These are phyloP conservation scores for Sebastes itinus DNA, from an alignment of 2,797 vertebrate genomes.

Conservation along the genomic window DNA sequence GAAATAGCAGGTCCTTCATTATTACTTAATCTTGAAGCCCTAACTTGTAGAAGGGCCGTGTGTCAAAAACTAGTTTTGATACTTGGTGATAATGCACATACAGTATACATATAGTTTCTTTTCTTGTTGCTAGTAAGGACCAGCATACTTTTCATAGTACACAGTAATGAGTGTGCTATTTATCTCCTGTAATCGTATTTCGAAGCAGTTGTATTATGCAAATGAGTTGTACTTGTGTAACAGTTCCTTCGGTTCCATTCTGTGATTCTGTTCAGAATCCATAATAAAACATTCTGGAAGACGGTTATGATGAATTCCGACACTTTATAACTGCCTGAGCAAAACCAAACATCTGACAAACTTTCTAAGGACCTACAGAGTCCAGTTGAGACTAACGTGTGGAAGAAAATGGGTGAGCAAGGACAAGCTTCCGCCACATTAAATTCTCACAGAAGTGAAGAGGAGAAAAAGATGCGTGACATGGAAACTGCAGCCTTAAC, in stretches of 20 bases:
- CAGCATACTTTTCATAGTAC: no score
- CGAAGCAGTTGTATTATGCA: neutral
- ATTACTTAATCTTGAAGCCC: neutral
- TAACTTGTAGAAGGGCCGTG: neutral
- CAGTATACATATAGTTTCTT: neutral
- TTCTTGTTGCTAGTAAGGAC: neutral
- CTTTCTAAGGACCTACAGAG: neutral
- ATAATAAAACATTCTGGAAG: neutral
- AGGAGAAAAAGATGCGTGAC: neutral
- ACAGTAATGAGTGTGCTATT: neutral
- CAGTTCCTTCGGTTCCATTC: neutral
- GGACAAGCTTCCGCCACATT: neutral
- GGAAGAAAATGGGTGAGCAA: neutral
- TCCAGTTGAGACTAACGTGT: neutral
- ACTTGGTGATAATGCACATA: neutral
- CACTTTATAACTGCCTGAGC: neutral
- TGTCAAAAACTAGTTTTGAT: neutral
- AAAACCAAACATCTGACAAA: neutral
- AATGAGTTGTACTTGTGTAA: neutral
- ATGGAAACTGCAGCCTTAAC: neutral
- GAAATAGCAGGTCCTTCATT: neutral
- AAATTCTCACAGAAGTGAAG: neutral
- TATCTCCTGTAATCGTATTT: neutral
- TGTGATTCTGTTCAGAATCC: neutral
- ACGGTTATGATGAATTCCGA: neutral